Conservation (phyloP, 1,140 invertebrate species). For the Leucophenga varia region DNA sequence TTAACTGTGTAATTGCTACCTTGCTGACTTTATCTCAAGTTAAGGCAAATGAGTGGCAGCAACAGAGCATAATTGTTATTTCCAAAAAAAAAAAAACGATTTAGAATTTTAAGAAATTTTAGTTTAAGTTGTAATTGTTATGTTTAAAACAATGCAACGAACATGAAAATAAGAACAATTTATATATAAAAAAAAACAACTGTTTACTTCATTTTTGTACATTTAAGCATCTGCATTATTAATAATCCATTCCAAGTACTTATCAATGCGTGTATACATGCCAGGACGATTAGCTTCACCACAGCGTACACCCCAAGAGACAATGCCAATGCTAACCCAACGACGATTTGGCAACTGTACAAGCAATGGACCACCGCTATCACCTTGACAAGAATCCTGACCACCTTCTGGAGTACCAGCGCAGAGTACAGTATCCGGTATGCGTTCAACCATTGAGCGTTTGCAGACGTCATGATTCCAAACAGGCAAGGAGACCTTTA, state of each 20-base stretch:
- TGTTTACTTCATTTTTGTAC: too few relatives aligned
- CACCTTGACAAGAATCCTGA: constrained; percentile 80
- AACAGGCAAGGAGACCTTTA: constrained; percentile 71
- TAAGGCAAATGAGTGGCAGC: too few relatives aligned
- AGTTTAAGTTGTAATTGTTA: too few relatives aligned
- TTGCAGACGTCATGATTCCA: constrained; percentile 74
- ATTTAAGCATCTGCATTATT: constrained; percentile 60
- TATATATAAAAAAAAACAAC: too few relatives aligned
- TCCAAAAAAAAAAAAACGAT: too few relatives aligned
- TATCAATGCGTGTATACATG: constrained; percentile 70
- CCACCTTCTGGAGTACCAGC: constrained; percentile 72
- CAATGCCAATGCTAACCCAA: constrained; percentile 79
- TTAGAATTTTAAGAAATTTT: too few relatives aligned
- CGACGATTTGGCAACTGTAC: constrained; percentile 67
- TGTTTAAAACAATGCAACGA: too few relatives aligned
- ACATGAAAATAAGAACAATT: too few relatives aligned
- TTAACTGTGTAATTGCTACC: too few relatives aligned
- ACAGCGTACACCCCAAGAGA: constrained; percentile 77
- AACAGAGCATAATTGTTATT: too few relatives aligned
- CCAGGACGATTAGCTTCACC: constrained; percentile 69
- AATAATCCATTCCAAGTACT: constrained; percentile 74
- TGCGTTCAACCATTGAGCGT: constrained; percentile 63
- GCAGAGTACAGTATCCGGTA: constrained; percentile 69
- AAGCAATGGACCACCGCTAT: constrained; percentile 81
- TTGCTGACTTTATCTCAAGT: too few relatives aligned